Evolutionary conservation across 1,140 invertebrate genomes (phyloP), one percentile per base, ranked within the genome.

Genomic region (Tetramorium parvispinum): DNA sequence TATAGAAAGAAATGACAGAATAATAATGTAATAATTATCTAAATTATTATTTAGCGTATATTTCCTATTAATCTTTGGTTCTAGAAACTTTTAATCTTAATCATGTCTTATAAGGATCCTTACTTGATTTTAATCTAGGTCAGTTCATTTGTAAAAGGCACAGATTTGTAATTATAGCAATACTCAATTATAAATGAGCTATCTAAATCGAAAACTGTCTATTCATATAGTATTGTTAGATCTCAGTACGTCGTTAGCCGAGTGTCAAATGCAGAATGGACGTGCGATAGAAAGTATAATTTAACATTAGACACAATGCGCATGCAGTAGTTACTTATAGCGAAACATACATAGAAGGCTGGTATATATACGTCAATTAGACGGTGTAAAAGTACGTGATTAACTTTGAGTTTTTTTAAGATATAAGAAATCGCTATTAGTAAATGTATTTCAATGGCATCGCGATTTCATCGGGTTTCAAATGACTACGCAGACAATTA

Each of bases 331-430:
- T 40, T 55, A 21, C 57, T 63, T 65, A 49, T 68, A 49, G 86
- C 79, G 68, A 85, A 89, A 88, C 27, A 0, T 65, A 1, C n/a
- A 63, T 63, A 88, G 81, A 68, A 81, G 83, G 91, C 78, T 76
- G 77, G 88, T 90, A 88, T 79, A 85, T 88, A 88, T 79, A 85
- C 87, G 88, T 75, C 87, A 87, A 91, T 87, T 87, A 87, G 85
- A 87, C 87, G 81, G 57, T 43, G 73, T 88, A 89, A 89, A 79
- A 85, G 87, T 76, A 86, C 85, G 77, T 78, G 85, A 91, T 92
- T 91, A 92, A 91, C 86, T 77, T 63, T 10, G 13, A 32, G 10
- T 55, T 66, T 78, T 65, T 63, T 75, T 27, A 13, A 1, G 24
- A 53, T n/a, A 49, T 51, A 27, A 83, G 40, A 73, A 75, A 73